A percentile compares a stretch with the other conserved stretches of the same genome.
These are phyloP conservation scores for Cololabis saira DNA, from an alignment of 2,113 vertebrate genomes.

Conservation along the genomic window DNA sequence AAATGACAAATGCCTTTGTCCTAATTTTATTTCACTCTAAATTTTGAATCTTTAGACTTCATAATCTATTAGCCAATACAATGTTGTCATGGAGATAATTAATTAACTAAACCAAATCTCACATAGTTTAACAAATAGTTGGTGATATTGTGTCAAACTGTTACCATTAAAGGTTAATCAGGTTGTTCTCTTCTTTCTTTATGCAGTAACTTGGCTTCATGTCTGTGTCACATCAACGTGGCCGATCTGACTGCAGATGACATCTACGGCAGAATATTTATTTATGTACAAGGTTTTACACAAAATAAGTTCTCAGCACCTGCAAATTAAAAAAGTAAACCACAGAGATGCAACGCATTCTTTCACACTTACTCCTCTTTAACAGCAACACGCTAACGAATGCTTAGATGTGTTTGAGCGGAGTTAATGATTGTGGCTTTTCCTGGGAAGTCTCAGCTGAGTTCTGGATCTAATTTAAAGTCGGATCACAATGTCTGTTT, in stretches of 20 bases:
- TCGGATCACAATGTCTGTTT: neutral
- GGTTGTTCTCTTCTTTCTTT: neutral
- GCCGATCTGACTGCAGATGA: too few relatives aligned
- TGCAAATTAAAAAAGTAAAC: too few relatives aligned
- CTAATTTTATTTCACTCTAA: neutral
- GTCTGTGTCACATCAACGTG: too few relatives aligned
- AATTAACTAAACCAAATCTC: too few relatives aligned
- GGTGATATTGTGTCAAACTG: neutral
- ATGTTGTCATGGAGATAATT: too few relatives aligned
- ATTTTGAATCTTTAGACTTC: neutral
- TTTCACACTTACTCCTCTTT: neutral
- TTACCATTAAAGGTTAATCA: neutral
- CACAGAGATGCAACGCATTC: neutral
- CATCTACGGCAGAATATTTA: too few relatives aligned
- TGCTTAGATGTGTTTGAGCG: neutral
- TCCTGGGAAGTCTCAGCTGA: neutral
- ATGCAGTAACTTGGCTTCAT: neutral
- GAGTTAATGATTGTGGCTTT: neutral
- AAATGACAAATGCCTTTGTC: too few relatives aligned
- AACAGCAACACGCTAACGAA: neutral
- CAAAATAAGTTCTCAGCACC: too few relatives aligned
- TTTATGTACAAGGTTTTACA: too few relatives aligned
- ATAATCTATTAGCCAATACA: too few relatives aligned
- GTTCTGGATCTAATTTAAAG: constrained; percentile 15
- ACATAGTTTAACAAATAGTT: too few relatives aligned